Evolutionary conservation across 2,888 invertebrate genomes (phyloP).

Genomic region (Perizoma affinitatum): DNA sequence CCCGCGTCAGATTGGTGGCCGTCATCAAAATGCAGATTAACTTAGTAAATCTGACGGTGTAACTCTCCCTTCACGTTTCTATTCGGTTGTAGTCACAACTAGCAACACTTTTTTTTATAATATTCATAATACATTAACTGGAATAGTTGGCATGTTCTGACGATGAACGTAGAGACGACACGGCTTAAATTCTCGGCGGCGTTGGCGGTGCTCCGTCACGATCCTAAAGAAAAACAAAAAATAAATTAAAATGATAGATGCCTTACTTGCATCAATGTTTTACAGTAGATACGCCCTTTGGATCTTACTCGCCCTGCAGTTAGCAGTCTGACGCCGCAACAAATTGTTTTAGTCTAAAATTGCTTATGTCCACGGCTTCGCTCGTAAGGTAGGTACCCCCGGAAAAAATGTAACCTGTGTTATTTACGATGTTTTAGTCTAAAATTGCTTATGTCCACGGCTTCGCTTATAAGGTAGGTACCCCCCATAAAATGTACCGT

Average conservation of each 20-base stretch:
- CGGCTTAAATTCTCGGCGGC: slow-evolving; percentile 72
- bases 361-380: no score
- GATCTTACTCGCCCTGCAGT: no score
- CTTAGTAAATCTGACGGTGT: neutral
- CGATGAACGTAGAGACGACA: slow-evolving; percentile 24
- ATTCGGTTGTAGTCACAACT: slow-evolving; percentile 13
- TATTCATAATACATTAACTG: slow-evolving; percentile 60
- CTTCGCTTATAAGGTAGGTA: no score
- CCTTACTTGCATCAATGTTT: no score
- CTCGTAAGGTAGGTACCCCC: no score
- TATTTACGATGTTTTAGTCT: no score
- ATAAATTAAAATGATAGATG: neutral
- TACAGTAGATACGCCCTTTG: no score
- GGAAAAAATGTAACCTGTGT: no score
- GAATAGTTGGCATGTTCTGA: slow-evolving; percentile 53
- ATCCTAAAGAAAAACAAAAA: slow-evolving; percentile 58
- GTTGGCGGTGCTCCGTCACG: slow-evolving; percentile 78
- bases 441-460: no score
- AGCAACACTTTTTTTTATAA: slow-evolving; percentile 24
- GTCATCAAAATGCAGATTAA: neutral
- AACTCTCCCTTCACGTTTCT: neutral
- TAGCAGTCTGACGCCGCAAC: no score
- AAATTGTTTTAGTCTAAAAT: no score
- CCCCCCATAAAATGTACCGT: no score
- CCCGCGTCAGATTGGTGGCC: slow-evolving; percentile 19